phyloP scores from a whole-genome alignment of 2,888 invertebrate species.

The Cryptus armator region DNA sequence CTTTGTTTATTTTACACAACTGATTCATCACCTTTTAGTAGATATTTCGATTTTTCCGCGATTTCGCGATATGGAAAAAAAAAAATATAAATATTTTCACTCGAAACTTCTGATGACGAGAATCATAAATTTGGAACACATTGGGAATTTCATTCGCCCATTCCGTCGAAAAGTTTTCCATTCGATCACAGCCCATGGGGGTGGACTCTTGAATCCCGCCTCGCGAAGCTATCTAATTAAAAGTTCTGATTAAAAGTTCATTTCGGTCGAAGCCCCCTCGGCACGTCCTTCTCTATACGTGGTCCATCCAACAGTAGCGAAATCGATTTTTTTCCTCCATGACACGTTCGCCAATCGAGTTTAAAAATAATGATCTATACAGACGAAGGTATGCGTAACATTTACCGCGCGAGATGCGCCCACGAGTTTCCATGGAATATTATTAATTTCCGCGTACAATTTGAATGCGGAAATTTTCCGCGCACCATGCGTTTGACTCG shows the following conservation, averaged over 20 bases:
- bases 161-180: slow-evolving; percentile 34
- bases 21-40: slow-evolving; percentile 47
- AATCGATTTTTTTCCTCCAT: slow-evolving; percentile 5
- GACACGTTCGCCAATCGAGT: slow-evolving; percentile 13
- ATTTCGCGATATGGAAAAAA: not conserved
- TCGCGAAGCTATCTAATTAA: slow-evolving; percentile 52
- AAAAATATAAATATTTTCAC: too few relatives aligned
- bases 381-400: not conserved
- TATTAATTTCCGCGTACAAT: not conserved
- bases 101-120: too few relatives aligned
- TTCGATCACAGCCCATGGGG: slow-evolving; percentile 34
- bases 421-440: not conserved
- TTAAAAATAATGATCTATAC: slow-evolving; percentile 10
- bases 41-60: slow-evolving; percentile 28
- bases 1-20: slow-evolving; percentile 20
- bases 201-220: slow-evolving; percentile 17
- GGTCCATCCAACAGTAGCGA: slow-evolving; percentile 3
- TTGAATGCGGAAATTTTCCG: not conserved
- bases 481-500: not conserved
- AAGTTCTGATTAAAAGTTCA: slow-evolving; percentile 67
- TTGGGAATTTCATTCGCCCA: slow-evolving; percentile 11
- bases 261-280: slow-evolving; percentile 9
- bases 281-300: slow-evolving; percentile 2
- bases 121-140: not conserved
- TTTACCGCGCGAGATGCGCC: not conserved